Base-by-base conservation (phyloP, 2,888 invertebrate genomes). In the Therioaphis trifolii region DNA sequence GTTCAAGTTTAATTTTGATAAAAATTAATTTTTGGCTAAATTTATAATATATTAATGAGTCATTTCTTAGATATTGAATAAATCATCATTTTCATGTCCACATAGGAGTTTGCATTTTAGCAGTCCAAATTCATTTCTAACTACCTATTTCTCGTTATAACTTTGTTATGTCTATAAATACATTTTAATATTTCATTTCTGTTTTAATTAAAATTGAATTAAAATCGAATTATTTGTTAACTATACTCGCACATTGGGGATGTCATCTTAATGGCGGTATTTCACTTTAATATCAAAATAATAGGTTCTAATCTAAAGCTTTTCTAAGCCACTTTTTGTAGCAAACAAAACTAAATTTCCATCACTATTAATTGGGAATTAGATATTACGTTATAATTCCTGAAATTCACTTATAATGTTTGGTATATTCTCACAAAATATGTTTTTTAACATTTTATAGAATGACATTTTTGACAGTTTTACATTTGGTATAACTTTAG, bases 171-270 rank as follows among this genome's bases (percentile, higher is more conserved):
- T 52, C n/a, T 52, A n/a, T 5, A 72, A 52, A 72, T 72, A n/a
- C 4, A 29, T 52, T 52, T 11, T 14, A 69, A 4, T 40, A 24
- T 24, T 58, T 11, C 58, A 15, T 27, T 24, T 52, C 29, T 27
- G 24, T 61, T 40, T 75, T 43, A 61, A 75, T 58, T 75, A 61
- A 75, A 75, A 75, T 61, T 52, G 43, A 61, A 61, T 61, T 61
- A 75, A 75, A 61, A 61, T 61, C 43, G 18, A 61, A 61, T 61
- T 61, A 75, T 5, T 14, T 49, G 7, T 72, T 52, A 18, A 52
- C 29, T 27, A 29, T 72, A 58, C 21, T 58, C 12, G 58, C n/a
- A 24, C 29, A 72, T 24, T 7, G 2, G 21, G 24, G 4, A 27
- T 49, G 24, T 71, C 18, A 46, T 49, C 18, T 24, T 46, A 27